Conservation (phyloP, 2,888 invertebrate genomes). For the Hemithea aestivaria region DNA sequence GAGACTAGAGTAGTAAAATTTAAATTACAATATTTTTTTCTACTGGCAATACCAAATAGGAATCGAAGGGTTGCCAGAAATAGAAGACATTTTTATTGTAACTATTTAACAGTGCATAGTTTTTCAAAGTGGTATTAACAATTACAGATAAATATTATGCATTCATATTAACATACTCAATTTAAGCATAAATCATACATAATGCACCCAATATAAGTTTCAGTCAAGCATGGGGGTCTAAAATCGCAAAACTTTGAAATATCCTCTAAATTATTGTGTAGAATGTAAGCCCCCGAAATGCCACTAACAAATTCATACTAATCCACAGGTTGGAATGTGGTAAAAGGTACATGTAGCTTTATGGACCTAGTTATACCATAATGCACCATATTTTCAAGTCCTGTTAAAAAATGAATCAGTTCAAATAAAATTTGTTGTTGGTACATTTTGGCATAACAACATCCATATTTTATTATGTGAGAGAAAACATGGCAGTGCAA, state of each 20-base stretch:
- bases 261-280: constrained; percentile 4
- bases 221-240: constrained; percentile 2
- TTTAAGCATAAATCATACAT: constrained; percentile 4
- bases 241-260: too few species aligned
- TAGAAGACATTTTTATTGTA: background rate
- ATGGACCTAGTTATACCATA: too few species aligned
- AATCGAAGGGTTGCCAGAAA: too few species aligned
- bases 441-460: too few species aligned
- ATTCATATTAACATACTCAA: background rate
- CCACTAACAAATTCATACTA: constrained; percentile 9
- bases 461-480: background rate
- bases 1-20: constrained; percentile 25
- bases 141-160: constrained; percentile 3
- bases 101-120: constrained; percentile 6
- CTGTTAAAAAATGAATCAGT: too few species aligned
- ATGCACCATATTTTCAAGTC: too few species aligned
- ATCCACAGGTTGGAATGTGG: constrained; percentile 53
- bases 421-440: too few species aligned
- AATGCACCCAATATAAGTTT: constrained; percentile 3
- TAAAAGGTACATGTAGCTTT: constrained; percentile 44
- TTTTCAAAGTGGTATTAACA: constrained; percentile 4
- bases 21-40: constrained; percentile 12
- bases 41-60: too few species aligned
- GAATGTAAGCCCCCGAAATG: constrained; percentile 7
- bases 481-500: constrained; percentile 10